Evolutionary conservation across 2,797 vertebrate genomes (phyloP).

Genomic region (Cetoscarus ocellatus): DNA sequence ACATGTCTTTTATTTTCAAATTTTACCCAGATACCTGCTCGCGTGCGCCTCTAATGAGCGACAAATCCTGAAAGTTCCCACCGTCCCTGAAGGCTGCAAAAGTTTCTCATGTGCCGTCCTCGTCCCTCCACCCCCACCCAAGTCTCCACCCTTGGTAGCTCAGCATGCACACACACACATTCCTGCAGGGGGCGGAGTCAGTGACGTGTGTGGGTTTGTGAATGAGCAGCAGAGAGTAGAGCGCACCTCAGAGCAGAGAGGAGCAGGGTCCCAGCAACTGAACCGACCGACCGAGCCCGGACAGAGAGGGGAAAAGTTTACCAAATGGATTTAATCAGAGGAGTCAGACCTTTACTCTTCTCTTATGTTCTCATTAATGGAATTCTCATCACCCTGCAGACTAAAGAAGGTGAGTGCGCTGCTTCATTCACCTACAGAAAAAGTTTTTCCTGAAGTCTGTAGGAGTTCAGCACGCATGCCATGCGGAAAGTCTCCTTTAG

Average conservation of each 20-base stretch:
- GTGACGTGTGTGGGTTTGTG: constrained; percentile 74
- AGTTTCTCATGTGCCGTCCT: constrained; percentile 40
- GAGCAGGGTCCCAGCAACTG: constrained; percentile 46
- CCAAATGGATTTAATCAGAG: constrained; percentile 80
- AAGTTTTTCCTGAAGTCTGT: neutral
- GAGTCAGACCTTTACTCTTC: constrained; percentile 79
- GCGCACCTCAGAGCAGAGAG: constrained; percentile 53
- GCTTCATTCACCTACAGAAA: neutral
- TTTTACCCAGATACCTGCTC: no score
- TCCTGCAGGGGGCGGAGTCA: constrained; percentile 80
- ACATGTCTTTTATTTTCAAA: no score
- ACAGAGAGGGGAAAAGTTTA: constrained; percentile 43
- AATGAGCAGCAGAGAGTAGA: constrained; percentile 77
- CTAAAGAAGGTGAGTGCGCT: constrained; percentile 83
- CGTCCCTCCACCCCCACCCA: constrained; percentile 7
- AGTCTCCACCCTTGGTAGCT: constrained; percentile 6
- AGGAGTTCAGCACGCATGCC: constrained; percentile 40
- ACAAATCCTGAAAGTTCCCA: constrained; percentile 22
- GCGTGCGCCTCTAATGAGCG: neutral
- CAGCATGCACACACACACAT: constrained; percentile 49
- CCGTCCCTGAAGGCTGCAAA: constrained; percentile 43
- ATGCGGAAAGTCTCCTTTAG: constrained; percentile 32
- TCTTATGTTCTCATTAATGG: constrained; percentile 81
- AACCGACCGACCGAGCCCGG: neutral
- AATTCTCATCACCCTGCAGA: constrained; percentile 81